A percentile compares a stretch with the other conserved stretches of the same genome.
Evolutionary conservation across 2,113 vertebrate genomes (phyloP).

Genomic region (Anolis carolinensis): DNA sequence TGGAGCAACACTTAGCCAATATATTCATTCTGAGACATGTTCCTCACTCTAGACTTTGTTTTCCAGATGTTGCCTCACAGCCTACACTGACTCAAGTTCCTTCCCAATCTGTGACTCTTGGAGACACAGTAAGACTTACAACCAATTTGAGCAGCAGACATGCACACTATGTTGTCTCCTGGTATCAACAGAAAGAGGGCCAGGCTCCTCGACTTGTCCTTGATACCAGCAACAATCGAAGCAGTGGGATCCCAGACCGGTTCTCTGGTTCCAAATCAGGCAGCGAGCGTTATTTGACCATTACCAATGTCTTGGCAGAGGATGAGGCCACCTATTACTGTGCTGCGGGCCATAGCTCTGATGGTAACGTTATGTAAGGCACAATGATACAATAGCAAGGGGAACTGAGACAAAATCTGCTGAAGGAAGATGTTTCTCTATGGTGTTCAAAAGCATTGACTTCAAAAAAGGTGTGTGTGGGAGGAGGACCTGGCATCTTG

Average conservation of each 20-base stretch:
- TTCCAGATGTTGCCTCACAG: slow-evolving; percentile 24
- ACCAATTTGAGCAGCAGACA: not conserved
- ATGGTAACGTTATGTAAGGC: not conserved
- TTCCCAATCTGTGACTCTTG: not conserved
- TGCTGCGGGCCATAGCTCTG: rapidly evolving
- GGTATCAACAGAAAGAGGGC: slow-evolving; percentile 28
- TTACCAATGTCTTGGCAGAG: not conserved
- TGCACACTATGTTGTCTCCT: not conserved
- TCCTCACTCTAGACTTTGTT: not conserved
- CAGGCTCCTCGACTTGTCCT: not conserved
- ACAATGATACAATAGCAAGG: not conserved
- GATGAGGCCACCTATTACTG: slow-evolving; percentile 18
- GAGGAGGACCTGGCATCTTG: too few relatives aligned
- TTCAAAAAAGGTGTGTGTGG: too few relatives aligned
- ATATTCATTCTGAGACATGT: not conserved
- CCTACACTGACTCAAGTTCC: slow-evolving; percentile 10
- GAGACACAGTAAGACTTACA: slow-evolving; percentile 4
- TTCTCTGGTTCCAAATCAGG: not conserved
- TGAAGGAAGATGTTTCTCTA: not conserved
- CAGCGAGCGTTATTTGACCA: not conserved
- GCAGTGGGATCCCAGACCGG: not conserved
- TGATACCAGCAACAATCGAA: too few relatives aligned
- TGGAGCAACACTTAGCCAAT: not conserved
- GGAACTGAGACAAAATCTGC: not conserved
- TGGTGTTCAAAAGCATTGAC: not conserved